A percentile compares a stretch with the other conserved stretches of the same genome.
These are phyloP conservation scores for Drosophila navojoa DNA, from an alignment of 1,140 invertebrate genomes.

Conservation along the genomic window DNA sequence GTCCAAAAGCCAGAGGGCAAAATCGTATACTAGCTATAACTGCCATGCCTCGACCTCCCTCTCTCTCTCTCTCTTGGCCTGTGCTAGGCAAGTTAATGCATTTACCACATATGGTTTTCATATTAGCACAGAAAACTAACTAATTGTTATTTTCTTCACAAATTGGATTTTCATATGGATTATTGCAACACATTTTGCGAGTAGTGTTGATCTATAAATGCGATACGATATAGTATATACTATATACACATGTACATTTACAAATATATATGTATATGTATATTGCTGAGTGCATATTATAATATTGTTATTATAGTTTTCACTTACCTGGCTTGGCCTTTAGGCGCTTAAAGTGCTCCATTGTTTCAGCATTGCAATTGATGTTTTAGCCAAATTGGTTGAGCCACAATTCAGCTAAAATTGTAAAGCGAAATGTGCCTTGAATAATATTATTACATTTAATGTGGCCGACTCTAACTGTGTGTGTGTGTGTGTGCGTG, in stretches of 20 bases:
- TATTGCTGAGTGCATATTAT: conserved; percentile 23
- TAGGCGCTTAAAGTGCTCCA: conserved; percentile 17
- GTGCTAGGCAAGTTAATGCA: conserved; percentile 68
- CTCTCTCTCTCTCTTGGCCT: conserved; percentile 27
- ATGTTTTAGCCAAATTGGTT: conserved; percentile 23
- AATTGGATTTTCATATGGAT: conserved; percentile 75
- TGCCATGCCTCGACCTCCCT: background rate
- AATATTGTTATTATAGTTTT: conserved; percentile 47
- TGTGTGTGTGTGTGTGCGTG: background rate
- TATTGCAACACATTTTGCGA: conserved; percentile 41
- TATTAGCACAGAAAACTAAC: conserved; percentile 58
- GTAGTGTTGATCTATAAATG: conserved; percentile 25
- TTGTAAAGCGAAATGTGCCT: conserved; percentile 19
- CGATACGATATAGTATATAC: conserved; percentile 4
- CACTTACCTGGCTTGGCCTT: conserved; percentile 3
- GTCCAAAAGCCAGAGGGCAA: conserved; percentile 24
- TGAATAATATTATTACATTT: conserved; percentile 42
- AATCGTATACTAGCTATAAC: conserved; percentile 12
- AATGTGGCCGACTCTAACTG: background rate
- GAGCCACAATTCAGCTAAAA: conserved; percentile 30
- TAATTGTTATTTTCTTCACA: conserved; percentile 77
- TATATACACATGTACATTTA: background rate
- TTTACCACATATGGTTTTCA: conserved; percentile 49
- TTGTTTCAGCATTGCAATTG: conserved; percentile 12
- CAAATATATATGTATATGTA: too few species aligned